Evolutionary conservation across 2,113 vertebrate species (phyloP), one percentile per base, ranked within the genome.

Genomic region (Illadopsis cleaveri): DNA sequence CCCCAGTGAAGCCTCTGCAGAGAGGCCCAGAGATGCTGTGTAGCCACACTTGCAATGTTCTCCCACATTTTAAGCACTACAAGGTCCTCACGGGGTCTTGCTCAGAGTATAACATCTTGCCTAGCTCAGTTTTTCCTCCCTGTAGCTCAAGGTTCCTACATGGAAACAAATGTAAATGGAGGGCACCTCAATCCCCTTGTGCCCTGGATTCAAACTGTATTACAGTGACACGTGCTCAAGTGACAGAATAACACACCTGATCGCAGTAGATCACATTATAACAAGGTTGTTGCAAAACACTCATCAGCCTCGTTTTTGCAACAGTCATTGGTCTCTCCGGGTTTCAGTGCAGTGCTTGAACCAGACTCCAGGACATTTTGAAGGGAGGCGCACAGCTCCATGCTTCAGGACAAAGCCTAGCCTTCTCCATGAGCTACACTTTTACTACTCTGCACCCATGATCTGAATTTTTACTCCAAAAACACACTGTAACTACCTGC

Each of bases 111-210:
- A 82, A 45, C 57, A 68, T 31, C 84, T 91, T 66, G 66, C 78
- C 84, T 90, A 42, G 44, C 62, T 94, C 78, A 47, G 79, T 15
- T 82, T 95, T 94, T 82, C 24, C 75, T 93, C 84, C 58, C 71
- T 56, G 83, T 88, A 86, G 71, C 64, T 96, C n/a, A 69, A 77
- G 60, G 56, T 92, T 96, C 76, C 89, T 92, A 96, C 90, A 95
- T 5, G 37, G 92, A 94, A 97, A 93, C 92, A 90, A 84, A 57
- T 94, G 88, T 94, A 96, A 96, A 94, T 71, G 85, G 86, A 94
- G 68, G 65, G 69, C 65, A 35, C 86, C 88, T 88, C 79, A 89
- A 93, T 94, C 60, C 96, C 85, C 86, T 50, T 0, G 61, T 94
- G 94, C 44, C 80, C 48, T 57, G 48, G 65, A 95, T 90, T 96